Base-by-base conservation (phyloP, 1,140 invertebrate species). In the Drosophila athabasca region DNA sequence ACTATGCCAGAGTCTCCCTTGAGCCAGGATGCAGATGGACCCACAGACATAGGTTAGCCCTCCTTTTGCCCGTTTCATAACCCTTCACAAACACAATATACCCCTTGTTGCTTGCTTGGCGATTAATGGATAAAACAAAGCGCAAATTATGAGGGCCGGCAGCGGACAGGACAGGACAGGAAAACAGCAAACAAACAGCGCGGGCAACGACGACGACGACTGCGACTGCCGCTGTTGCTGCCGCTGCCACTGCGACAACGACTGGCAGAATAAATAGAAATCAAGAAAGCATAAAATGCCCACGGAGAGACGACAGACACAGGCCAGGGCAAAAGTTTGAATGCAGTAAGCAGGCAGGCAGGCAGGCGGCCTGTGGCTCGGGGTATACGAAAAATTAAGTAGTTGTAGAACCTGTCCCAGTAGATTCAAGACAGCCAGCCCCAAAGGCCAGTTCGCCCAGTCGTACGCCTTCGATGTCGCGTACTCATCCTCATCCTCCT, bases 391-490 rank as follows among this genome's bases (percentile, higher is more conserved):
- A 87, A 75, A 87, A 85, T 87, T 78, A 85, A 85, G 78, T 87
- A 87, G 78, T 85, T 75, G 77, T 65, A 78, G 81, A 78, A 85
- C 82, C 77, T 81, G 81, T 87, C 81, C 65, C 81, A 50, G 50
- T 76, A 74, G 76, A 87, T 69, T 69, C 53, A 67, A 80, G 81
- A 67, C 76, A 61, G 55, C 51, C 35, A 61, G 55, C 51, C 35
- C 64, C 68, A 77, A 22, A 51, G 64, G 62, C 50, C 9, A 59
- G 22, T 48, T 61, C 70, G 11, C 11, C 39, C 22, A 53, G 52
- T 31, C 19, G 4, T 26, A 26, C 55, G 29, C 29, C 43, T 46
- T 9, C 31, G 8, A 31, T 9, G 8, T 31, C 31, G 31, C 7
- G 29, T 8, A 31, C 29, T 31, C 26, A 19, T 19, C 17, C 17